A percentile compares a stretch with the other conserved stretches of the same genome.
Evolutionary conservation across 2,113 vertebrate species (phyloP).

Genomic region (Ginglymostoma cirratum): DNA sequence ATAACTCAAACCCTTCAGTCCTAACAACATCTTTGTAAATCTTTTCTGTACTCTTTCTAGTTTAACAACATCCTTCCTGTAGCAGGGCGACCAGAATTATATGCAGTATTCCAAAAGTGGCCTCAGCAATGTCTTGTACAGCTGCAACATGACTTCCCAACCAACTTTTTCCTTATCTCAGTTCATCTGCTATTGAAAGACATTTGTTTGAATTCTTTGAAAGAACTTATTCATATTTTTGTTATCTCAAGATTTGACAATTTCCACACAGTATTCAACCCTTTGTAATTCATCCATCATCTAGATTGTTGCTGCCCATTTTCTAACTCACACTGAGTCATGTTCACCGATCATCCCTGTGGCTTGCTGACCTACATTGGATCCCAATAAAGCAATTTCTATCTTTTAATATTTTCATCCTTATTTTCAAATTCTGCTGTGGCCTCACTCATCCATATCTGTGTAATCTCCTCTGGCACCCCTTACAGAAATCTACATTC

Average conservation of each 20-base stretch:
- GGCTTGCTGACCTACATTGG: neutral
- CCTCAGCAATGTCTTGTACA: too few relatives aligned
- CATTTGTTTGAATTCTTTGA: too few relatives aligned
- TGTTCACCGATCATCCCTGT: neutral
- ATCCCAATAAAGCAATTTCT: neutral
- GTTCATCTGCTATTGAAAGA: neutral
- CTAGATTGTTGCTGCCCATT: neutral
- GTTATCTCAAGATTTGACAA: neutral
- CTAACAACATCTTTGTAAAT: too few relatives aligned
- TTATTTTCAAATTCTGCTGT: neutral
- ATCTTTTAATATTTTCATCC: neutral
- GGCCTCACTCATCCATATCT: neutral
- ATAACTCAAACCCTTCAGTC: too few relatives aligned
- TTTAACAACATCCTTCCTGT: too few relatives aligned
- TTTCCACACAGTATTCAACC: neutral
- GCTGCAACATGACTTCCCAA: too few relatives aligned
- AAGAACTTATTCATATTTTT: neutral
- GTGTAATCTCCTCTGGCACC: neutral
- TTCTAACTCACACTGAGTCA: neutral
- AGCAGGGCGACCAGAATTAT: too few relatives aligned
- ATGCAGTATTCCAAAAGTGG: too few relatives aligned
- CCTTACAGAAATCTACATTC: neutral
- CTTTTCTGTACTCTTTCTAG: too few relatives aligned
- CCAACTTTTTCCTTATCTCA: neutral
- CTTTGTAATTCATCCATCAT: neutral